Conservation (phyloP, 2,888 invertebrate genomes). For the Dastarcus helophoroides region DNA sequence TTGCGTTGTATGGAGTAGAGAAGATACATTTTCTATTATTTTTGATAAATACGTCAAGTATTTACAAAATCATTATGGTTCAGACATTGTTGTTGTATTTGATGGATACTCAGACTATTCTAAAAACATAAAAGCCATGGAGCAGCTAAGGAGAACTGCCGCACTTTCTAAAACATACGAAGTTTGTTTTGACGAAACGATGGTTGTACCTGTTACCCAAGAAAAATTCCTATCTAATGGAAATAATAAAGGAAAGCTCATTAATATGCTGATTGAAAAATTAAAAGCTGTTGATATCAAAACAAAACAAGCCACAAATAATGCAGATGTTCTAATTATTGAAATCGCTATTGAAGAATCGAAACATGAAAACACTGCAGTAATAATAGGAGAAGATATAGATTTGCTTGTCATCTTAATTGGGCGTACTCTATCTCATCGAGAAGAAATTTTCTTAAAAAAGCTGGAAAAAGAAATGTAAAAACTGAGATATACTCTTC, state of each 20-base stretch:
- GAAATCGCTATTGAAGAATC: conserved; percentile 27
- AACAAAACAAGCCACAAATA: conserved; percentile 29
- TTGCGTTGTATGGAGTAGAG: conserved; percentile 13
- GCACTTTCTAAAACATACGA: conserved; percentile 27
- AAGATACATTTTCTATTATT: conserved; percentile 14
- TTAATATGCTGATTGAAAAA: conserved; percentile 26
- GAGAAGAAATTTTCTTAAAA: conserved; percentile 25
- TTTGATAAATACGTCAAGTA: conserved; percentile 21
- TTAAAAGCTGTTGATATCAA: conserved; percentile 27
- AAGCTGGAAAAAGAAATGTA: conserved; percentile 29
- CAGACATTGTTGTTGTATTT: conserved; percentile 24
- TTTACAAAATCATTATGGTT: conserved; percentile 19
- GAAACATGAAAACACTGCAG: conserved; percentile 17
- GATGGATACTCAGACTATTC: conserved; percentile 25
- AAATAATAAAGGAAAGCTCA: conserved; percentile 19
- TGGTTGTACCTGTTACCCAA: conserved; percentile 23
- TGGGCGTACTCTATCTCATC: conserved; percentile 23
- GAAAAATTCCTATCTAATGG: conserved; percentile 20
- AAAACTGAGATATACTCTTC: conserved; percentile 26
- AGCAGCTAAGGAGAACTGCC: conserved; percentile 29
- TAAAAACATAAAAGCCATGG: conserved; percentile 29
- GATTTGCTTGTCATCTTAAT: conserved; percentile 30
- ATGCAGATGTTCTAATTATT: conserved; percentile 30
- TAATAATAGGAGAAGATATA: conserved; percentile 30
- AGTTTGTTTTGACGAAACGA: conserved; percentile 28